Evolutionary conservation across 2,113 vertebrate species (phyloP).

Genomic region (Sebastes schlegelii): DNA sequence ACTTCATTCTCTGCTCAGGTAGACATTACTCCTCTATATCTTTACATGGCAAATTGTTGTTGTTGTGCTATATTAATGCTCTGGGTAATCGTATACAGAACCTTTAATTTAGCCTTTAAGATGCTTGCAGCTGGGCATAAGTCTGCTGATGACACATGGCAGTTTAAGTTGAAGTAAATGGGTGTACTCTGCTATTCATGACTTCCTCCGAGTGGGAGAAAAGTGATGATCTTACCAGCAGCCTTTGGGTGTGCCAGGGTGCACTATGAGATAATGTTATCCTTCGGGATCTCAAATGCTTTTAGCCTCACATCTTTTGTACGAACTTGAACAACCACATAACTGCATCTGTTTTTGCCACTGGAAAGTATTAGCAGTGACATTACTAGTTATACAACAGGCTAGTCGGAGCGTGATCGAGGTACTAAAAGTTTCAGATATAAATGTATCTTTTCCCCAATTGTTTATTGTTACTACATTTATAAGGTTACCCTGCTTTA

Average conservation of each 20-base stretch:
- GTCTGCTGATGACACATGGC: background rate
- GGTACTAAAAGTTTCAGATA: background rate
- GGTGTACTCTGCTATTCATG: background rate
- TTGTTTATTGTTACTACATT: background rate
- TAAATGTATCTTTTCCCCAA: background rate
- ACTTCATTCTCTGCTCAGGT: no score
- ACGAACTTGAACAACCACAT: background rate
- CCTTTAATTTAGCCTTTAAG: background rate
- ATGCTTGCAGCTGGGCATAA: background rate
- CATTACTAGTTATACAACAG: background rate
- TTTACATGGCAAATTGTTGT: no score
- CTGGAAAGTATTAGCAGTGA: background rate
- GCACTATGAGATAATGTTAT: background rate
- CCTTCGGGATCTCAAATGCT: background rate
- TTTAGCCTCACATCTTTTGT: background rate
- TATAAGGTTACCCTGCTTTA: background rate
- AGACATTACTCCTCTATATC: no score
- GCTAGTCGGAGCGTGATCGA: no score
- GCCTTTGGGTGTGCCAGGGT: background rate
- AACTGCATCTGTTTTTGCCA: background rate
- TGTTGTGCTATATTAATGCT: no score
- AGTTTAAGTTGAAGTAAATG: background rate
- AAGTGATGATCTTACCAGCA: background rate
- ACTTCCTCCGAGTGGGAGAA: conserved; percentile 4
- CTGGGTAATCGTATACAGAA: no score